Percentiles rank a stretch among this genome's conserved stretches.
phyloP scores from a whole-genome alignment of 1,140 invertebrate genomes.

The Plodia interpunctella region DNA sequence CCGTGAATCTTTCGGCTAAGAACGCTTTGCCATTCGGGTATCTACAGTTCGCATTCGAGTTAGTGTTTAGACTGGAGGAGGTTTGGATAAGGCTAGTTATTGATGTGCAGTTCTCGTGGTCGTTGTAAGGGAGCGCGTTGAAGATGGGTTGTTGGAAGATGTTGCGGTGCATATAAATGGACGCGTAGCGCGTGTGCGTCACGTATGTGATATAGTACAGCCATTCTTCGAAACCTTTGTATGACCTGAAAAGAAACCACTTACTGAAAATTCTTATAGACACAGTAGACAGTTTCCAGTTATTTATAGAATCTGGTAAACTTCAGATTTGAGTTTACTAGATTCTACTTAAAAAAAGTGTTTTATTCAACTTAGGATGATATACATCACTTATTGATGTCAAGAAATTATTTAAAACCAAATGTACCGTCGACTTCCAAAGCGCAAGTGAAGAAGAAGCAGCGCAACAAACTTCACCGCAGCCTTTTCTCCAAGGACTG shows the following conservation, averaged over 20 bases:
- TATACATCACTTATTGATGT: no score
- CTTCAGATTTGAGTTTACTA: no score
- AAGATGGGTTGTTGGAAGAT: constrained; percentile 79
- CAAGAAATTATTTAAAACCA: no score
- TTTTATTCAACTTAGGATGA: no score
- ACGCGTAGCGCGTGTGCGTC: constrained; percentile 86
- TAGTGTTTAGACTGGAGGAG: constrained; percentile 65
- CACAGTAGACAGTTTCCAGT: no score
- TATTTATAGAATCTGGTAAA: no score
- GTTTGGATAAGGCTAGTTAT: constrained; percentile 21
- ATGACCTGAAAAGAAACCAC: constrained; percentile 78
- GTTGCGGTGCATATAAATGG: constrained; percentile 82
- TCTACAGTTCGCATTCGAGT: constrained; percentile 79
- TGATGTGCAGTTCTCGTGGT: constrained; percentile 75
- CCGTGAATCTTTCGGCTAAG: constrained; percentile 84
- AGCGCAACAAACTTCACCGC: no score
- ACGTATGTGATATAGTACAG: constrained; percentile 87
- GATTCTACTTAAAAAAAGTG: no score
- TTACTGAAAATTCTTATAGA: no score
- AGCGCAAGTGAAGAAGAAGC: no score
- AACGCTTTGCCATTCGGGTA: constrained; percentile 86
- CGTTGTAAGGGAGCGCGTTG: constrained; percentile 71
- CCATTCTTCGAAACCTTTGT: constrained; percentile 86
- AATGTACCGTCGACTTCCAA: no score
- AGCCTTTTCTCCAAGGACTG: no score